Evolutionary conservation across 2,797 vertebrate genomes (phyloP).

Genomic region (Myioborus miniatus): DNA sequence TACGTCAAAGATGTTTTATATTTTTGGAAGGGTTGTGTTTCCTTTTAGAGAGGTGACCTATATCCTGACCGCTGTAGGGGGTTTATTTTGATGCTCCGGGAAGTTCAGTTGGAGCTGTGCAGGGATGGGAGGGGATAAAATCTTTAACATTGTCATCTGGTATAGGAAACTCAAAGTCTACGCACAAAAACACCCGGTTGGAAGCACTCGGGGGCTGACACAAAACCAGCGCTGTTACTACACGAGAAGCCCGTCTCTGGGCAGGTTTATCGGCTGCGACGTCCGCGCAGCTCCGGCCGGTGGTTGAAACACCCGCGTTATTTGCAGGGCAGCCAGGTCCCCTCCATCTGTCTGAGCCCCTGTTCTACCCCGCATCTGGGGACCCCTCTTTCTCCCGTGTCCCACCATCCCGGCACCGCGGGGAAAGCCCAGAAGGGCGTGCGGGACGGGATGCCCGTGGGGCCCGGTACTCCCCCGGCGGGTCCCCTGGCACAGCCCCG

Average conservation of each 20-base stretch:
- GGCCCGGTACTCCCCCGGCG: background rate
- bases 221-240: background rate
- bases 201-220: background rate
- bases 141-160: background rate
- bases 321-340: background rate
- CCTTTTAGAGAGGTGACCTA: slow-evolving; percentile 81
- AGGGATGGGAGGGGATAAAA: background rate
- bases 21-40: slow-evolving; percentile 83
- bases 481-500: background rate
- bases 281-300: background rate
- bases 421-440: background rate
- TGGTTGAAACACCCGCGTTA: background rate
- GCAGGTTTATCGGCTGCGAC: background rate
- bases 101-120: slow-evolving; percentile 52
- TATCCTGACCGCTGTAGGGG: slow-evolving; percentile 75
- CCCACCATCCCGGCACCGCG: rapidly evolving
- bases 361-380: background rate
- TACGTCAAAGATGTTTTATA: slow-evolving; percentile 78
- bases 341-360: background rate
- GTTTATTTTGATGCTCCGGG: slow-evolving; percentile 75
- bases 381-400: background rate
- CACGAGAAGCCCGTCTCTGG: background rate
- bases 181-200: background rate
- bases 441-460: rapidly evolving
- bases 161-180: slow-evolving; percentile 15